Evolutionary conservation across 2,113 vertebrate genomes (phyloP), one percentile per base, ranked within the genome.

Genomic region (Chaetura pelagica): DNA sequence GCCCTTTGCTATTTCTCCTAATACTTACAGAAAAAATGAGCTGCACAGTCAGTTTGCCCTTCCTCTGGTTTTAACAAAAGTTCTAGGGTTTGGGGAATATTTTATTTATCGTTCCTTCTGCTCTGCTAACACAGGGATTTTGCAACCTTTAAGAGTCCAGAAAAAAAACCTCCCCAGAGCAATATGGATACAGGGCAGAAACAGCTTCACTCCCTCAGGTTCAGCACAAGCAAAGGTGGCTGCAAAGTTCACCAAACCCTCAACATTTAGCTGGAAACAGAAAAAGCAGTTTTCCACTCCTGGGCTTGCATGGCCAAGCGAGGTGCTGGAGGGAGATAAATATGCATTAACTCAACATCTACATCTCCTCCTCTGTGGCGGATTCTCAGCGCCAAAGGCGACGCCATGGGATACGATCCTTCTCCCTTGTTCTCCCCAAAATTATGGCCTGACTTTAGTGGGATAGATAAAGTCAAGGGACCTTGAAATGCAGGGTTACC

Each of bases 361-460:
- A 3, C 14, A 40, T 12, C 18, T 35, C 30, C 7, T 35, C 22
- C 63, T 49, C 32, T 4, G 16, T 9, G 34, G 40, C 6, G 55
- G 34, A 64, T 44, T 32, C 17, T 61, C 29, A 21, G 48, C 6
- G 4, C 63, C 0, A 0, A 69, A 32, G 32, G 32, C 3, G 14
- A 87, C 14, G 29, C 40, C 40, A 7, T 2, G 17, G 24, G 55
- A 2, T 10, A 54, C 5, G 1, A 1, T 29, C n/a, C 46, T 29
- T 32, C 40, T 27, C 32, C 42, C 16, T 26, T 42, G 3, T 12
- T 64, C 72, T 84, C 26, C 23, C 15, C 5, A 3, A 44, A 63
- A 27, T 5, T 0, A 0, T 15, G 30, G 40, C 42, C 32, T 34
- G 38, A 61, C 9, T 27, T 72, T 15, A 26, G 57, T 2, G 18